A percentile compares a stretch with the other conserved stretches of the same genome.
Conservation (phyloP, 2,113 vertebrate genomes). For the Pachycephala philippinensis region DNA sequence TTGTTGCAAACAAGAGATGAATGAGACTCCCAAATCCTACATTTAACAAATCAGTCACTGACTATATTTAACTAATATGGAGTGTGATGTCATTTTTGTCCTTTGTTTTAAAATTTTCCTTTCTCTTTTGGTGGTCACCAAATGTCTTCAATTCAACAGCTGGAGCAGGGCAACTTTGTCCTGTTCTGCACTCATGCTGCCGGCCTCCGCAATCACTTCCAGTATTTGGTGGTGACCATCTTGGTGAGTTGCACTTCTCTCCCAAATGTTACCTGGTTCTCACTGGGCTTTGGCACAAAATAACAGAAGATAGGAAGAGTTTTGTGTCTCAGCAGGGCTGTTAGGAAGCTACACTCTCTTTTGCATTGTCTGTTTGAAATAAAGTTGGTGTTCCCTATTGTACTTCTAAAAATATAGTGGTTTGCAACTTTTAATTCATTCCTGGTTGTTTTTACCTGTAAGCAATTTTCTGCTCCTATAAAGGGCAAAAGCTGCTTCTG, state of each 20-base stretch:
- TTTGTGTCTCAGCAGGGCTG: background rate
- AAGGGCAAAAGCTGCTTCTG: background rate
- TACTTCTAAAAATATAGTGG: background rate
- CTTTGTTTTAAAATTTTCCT: background rate
- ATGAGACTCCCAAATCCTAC: background rate
- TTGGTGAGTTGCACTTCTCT: conserved; percentile 79
- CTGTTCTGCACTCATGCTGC: conserved; percentile 92
- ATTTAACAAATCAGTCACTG: background rate
- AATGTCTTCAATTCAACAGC: conserved; percentile 66
- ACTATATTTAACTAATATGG: background rate
- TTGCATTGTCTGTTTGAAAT: background rate
- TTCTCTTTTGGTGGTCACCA: background rate
- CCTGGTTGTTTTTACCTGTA: background rate
- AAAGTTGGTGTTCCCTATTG: background rate
- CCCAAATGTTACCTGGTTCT: background rate
- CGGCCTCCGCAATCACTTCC: conserved; percentile 85
- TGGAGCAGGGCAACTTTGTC: conserved; percentile 94
- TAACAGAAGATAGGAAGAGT: background rate
- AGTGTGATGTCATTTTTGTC: background rate
- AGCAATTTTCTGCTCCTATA: background rate
- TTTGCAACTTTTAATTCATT: background rate
- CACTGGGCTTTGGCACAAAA: background rate
- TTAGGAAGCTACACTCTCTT: background rate
- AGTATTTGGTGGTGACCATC: conserved; percentile 90
- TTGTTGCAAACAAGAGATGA: background rate